Evolutionary conservation across 2,888 invertebrate species (phyloP), one percentile per base, ranked within the genome.

Genomic region (Sympetrum striolatum): DNA sequence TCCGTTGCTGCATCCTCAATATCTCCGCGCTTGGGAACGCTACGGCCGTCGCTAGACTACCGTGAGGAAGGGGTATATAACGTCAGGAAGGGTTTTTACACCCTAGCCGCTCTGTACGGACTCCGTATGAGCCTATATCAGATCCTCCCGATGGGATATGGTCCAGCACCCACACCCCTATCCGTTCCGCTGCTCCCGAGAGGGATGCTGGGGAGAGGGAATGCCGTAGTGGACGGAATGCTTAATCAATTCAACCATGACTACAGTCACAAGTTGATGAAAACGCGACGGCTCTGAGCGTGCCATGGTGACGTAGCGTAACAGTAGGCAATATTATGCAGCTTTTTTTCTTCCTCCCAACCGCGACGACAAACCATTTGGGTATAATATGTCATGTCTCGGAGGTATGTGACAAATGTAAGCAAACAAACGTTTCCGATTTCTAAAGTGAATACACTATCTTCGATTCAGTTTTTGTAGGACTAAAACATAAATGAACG

Each of bases 221-320:
- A 22, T 3, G 14, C 53, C 25, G 82, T 53, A 35, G 53, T 35
- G 82, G 82, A 82, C 58, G 35, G 82, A 82, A 82, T 82, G 82
- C 82, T 82, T 82, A 82, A 82, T 82, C 82, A 82, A 82, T 82
- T 58, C 58, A 44, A 25, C 81, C n/a, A 39, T 53, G 31, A 31
- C 58, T 31, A 31, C 82, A 48, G 82, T 53, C 82, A 82, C 82
- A 53, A 31, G 14, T 58, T 53, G 82, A 58, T 82, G 82, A 53
- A 82, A 35, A 25, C 82, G 58, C 58, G 58, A 82, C 22, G 2
- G 53, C 35, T 12, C 15, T 58, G 53, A 25, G 35, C n/a, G 31
- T 35, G 22, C 22, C 25, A 35, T 31, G 53, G 4, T 31, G 2
- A 58, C 82, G 35, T 53, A 82, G 31, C 18, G 82, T 31, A 31